Percentiles rank a stretch among this genome's conserved stretches.
Evolutionary conservation across 2,113 vertebrate genomes (phyloP).

Genomic region (Myotis lucifugus): DNA sequence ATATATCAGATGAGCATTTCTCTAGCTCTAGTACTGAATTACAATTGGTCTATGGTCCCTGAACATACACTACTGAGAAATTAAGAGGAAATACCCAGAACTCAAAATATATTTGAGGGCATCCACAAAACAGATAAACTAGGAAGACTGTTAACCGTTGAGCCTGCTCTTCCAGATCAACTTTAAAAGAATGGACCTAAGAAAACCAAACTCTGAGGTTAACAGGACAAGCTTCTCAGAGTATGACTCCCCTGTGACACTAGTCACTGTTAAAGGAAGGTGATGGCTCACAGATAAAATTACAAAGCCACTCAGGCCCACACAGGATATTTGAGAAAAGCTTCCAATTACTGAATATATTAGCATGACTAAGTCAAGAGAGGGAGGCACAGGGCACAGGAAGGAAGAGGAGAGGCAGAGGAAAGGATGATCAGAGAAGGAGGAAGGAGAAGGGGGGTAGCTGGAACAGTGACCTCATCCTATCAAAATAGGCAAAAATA

Average conservation of each 20-base stretch:
- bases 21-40: not conserved
- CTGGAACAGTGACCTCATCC: not conserved
- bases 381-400: not conserved
- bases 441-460: not conserved
- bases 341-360: not conserved
- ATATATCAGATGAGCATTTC: not conserved
- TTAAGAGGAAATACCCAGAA: not conserved
- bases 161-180: not conserved
- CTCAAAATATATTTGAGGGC: not conserved
- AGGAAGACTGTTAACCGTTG: not conserved
- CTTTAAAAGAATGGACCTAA: not conserved
- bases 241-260: too few relatives aligned
- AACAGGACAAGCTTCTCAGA: not conserved
- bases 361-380: not conserved
- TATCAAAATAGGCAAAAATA: not conserved
- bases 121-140: not conserved
- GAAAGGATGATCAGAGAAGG: not conserved
- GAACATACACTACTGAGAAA: not conserved
- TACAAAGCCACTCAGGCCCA: not conserved
- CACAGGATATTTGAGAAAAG: not conserved
- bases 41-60: not conserved
- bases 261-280: not conserved
- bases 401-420: conserved; percentile 14
- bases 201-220: not conserved
- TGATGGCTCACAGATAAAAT: not conserved